Evolutionary conservation across 1,140 invertebrate genomes (phyloP), one percentile per base, ranked within the genome.

Genomic region (Venustaconcha ellipsiformis): DNA sequence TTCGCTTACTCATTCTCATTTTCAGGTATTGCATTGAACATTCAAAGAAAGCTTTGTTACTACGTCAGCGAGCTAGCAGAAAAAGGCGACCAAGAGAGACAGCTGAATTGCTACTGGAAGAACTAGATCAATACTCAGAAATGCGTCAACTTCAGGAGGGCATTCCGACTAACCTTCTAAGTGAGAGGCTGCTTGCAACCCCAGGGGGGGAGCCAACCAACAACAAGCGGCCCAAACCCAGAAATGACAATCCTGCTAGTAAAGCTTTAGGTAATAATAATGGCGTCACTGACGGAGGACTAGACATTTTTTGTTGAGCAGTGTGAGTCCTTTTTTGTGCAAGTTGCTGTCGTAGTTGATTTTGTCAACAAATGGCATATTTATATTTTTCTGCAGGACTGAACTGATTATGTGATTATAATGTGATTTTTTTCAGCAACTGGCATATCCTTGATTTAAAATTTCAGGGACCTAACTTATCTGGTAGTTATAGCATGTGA

Each of bases 1-100:
- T 67, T 26, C 5, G 12, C 18, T 14, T 67, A 4, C 37, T 2
- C 18, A 57, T 37, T 58, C 26, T 56, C 63, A n/a, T 64, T 85
- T 86, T 76, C 77, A 94, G 93, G 57, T 93, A 93, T 82, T 95
- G 94, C 86, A 74, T 88, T 37, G 93, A 94, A 69, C 94, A 94
- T 89, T 89, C 92, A 12, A 90, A 92, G 74, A 93, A 92, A 87
- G 89, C 92, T 8, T 91, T 92, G 80, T 84, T 93, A 59, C 84
- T 91, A 20, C 89, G 92, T 74, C 92, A 93, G 76, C 92, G 91
- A 70, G 90, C 92, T 17, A 90, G 90, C 23, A 87, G 91, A 0
- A 92, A 92, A 78, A 90, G 91, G 82, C 90, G 91, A 72, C 90
- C 92, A 37, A 92, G 81, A 71, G 91, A 93, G 80, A 92, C 92